Evolutionary conservation across 2,888 invertebrate species (phyloP).

Genomic region (Acanthococcus lagerstroemiae): DNA sequence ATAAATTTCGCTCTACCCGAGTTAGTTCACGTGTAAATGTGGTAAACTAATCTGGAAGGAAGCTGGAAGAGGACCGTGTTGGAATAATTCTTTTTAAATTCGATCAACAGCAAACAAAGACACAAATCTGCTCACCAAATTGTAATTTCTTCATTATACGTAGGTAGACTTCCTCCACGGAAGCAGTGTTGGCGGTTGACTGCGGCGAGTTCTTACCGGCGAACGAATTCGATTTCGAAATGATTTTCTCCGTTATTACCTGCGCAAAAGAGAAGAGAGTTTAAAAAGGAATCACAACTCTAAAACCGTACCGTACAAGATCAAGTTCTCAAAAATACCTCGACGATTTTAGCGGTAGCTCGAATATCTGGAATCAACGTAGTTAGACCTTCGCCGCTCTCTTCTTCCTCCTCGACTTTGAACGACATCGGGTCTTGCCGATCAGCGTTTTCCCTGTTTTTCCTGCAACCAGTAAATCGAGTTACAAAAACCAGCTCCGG

Average conservation of each 20-base stretch:
- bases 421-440: slow-evolving; percentile 41
- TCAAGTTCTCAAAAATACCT: slow-evolving; percentile 36
- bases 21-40: too few relatives aligned
- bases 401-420: slow-evolving; percentile 63
- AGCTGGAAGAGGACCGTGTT: too few relatives aligned
- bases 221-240: slow-evolving; percentile 13
- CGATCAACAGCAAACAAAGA: too few relatives aligned
- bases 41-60: too few relatives aligned
- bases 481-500: too few relatives aligned
- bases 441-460: slow-evolving; percentile 10
- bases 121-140: slow-evolving; percentile 77
- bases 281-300: background rate
- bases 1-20: too few relatives aligned
- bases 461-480: background rate
- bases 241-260: slow-evolving; percentile 38
- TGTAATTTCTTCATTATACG: slow-evolving; percentile 80
- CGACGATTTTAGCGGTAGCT: slow-evolving; percentile 47
- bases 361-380: slow-evolving; percentile 84
- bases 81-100: too few relatives aligned
- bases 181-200: background rate
- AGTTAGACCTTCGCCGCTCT: slow-evolving; percentile 67
- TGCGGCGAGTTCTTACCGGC: background rate
- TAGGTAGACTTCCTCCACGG: slow-evolving; percentile 62
- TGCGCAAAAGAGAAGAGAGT: slow-evolving; percentile 17
- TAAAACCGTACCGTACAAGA: background rate